Evolutionary conservation across 2,888 invertebrate genomes (phyloP).

Genomic region (Papilio elwesi): DNA sequence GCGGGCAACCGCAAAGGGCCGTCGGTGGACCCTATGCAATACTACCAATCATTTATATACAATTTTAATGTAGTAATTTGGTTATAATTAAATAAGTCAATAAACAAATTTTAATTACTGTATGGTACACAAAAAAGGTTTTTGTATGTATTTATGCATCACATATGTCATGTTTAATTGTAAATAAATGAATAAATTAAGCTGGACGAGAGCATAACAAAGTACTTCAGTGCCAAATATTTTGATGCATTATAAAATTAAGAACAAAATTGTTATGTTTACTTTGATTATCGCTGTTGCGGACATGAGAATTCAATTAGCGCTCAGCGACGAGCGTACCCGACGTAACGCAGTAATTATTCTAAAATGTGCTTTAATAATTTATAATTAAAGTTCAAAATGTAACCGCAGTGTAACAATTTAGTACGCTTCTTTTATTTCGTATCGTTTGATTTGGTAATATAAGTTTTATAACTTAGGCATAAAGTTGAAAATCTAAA

Average conservation of each 20-base stretch:
- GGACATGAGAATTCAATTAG: slow-evolving; percentile 30
- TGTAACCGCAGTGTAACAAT: slow-evolving; percentile 14
- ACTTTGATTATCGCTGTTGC: slow-evolving; percentile 15
- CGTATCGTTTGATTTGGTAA: neutral
- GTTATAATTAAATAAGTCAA: neutral
- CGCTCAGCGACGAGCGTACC: slow-evolving; percentile 4
- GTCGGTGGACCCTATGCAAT: neutral
- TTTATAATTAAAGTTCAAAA: slow-evolving; percentile 20
- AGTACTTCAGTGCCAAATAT: slow-evolving; percentile 1
- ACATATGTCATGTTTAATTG: slow-evolving; percentile 7
- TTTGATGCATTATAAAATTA: slow-evolving; percentile 17
- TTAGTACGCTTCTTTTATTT: slow-evolving; percentile 12
- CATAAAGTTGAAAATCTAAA: slow-evolving; percentile 29
- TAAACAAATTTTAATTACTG: no score
- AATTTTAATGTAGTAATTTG: neutral
- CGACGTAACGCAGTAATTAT: slow-evolving; percentile 8
- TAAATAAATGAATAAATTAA: neutral
- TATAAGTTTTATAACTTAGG: slow-evolving; percentile 14
- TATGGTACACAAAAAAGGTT: no score
- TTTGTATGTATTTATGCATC: no score
- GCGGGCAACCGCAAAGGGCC: slow-evolving; percentile 18
- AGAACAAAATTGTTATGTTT: slow-evolving; percentile 23
- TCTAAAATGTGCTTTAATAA: slow-evolving; percentile 22
- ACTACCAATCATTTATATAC: neutral
- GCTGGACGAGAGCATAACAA: neutral